Evolutionary conservation across 2,888 invertebrate species (phyloP).

Genomic region (Apantesis nais): DNA sequence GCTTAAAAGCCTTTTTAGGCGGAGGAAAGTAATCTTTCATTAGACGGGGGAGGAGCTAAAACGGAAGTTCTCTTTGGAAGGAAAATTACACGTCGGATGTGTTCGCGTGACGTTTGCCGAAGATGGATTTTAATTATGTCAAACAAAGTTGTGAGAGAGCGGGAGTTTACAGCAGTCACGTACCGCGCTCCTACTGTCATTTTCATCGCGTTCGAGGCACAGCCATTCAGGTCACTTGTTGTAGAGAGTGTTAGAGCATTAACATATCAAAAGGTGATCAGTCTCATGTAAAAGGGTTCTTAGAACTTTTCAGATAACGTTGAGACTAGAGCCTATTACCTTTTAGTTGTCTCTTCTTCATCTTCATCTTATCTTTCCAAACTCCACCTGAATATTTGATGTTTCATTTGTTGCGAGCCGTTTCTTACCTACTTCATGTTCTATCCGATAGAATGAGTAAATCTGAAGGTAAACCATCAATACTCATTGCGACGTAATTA

Average conservation of each 20-base stretch:
- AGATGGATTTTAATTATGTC: conserved; percentile 85
- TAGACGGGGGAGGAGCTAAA: conserved; percentile 83
- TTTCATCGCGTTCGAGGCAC: neutral
- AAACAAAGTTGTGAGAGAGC: conserved; percentile 72
- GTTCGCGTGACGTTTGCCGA: conserved; percentile 70
- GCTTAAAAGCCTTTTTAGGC: conserved; percentile 86
- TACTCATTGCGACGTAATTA: conserved; percentile 9
- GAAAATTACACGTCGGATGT: conserved; percentile 84
- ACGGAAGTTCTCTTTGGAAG: conserved; percentile 85
- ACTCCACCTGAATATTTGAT: no score
- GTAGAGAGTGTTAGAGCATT: no score
- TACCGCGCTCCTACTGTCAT: neutral
- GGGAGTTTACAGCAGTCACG: conserved; percentile 56
- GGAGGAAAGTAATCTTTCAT: conserved; percentile 86
- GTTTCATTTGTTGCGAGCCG: no score
- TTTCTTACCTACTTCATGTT: neutral
- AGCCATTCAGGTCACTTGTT: neutral
- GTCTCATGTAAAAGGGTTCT: neutral
- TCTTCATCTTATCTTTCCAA: no score
- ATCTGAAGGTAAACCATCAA: neutral
- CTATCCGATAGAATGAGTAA: no score
- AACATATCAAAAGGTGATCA: no score
- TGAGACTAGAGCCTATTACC: neutral
- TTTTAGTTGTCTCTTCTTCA: no score
- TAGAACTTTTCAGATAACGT: neutral